Conservation (phyloP, 2,113 vertebrate species). For the Oreochromis niloticus region DNA sequence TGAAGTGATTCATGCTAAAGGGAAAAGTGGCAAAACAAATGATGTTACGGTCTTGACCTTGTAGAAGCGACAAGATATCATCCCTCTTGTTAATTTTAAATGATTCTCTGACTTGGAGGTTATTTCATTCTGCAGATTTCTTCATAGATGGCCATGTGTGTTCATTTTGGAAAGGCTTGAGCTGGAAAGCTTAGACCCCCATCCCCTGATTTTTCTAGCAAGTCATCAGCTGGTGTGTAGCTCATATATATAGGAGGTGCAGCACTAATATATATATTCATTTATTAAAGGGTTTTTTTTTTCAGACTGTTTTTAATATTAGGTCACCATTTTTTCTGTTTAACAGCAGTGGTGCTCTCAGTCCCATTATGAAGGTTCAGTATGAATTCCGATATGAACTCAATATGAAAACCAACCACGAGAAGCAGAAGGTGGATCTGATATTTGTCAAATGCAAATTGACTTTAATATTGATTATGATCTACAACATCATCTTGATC, state of each 20-base stretch:
- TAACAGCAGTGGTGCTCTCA: neutral
- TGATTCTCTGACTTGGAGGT: constrained; percentile 3
- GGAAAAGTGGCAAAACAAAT: constrained; percentile 34
- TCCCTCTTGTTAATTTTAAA: constrained; percentile 43
- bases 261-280: neutral
- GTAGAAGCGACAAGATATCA: constrained; percentile 25
- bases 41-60: constrained; percentile 52
- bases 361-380: neutral
- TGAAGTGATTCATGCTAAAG: constrained; percentile 33
- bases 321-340: neutral
- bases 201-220: neutral
- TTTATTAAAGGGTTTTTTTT: rapidly evolving
- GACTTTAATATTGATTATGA: neutral
- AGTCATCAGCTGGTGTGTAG: neutral
- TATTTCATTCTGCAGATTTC: constrained; percentile 5
- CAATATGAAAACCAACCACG: neutral
- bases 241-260: neutral
- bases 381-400: neutral
- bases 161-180: neutral
- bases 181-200: neutral
- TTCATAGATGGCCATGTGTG: constrained; percentile 16
- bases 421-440: neutral
- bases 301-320: neutral
- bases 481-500: neutral
- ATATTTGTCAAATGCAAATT: neutral